Conservation (phyloP, 35 echinoderm and acorn worm species). For the Patiria miniata region DNA sequence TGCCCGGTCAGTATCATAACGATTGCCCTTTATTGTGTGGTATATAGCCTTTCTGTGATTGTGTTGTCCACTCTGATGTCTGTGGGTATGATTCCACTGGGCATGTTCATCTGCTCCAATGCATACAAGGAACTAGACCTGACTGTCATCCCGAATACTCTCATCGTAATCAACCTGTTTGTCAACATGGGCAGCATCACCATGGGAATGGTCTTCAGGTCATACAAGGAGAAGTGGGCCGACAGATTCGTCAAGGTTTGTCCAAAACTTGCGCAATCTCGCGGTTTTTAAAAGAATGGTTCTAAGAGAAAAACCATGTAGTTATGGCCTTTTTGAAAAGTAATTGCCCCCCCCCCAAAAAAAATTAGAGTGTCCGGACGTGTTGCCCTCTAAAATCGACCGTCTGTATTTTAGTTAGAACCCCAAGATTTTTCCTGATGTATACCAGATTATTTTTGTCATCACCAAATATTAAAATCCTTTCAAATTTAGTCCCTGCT, state of each 20-base stretch:
- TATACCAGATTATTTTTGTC: background rate
- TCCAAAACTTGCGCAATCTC: background rate
- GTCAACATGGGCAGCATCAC: background rate
- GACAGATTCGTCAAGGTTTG: conserved; percentile 15
- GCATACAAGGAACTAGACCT: background rate
- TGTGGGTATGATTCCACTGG: conserved; percentile 14
- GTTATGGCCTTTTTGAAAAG: background rate
- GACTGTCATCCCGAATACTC: background rate
- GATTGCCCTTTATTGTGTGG: too few relatives aligned
- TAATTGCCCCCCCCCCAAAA: background rate
- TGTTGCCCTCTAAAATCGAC: background rate
- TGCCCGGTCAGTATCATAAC: too few relatives aligned
- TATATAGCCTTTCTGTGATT: background rate
- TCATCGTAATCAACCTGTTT: background rate
- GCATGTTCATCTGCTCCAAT: background rate
- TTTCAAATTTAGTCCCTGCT: too few relatives aligned
- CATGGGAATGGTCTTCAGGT: background rate
- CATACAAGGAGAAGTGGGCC: conserved; percentile 1
- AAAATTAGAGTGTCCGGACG: background rate
- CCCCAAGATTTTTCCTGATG: background rate
- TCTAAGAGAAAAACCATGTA: background rate
- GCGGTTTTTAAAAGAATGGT: background rate
- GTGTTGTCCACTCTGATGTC: background rate
- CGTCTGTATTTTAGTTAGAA: background rate
- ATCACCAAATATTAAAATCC: too few relatives aligned